phyloP scores from a whole-genome alignment of 2,797 vertebrate species.

The Melanotaenia parkinsoni region DNA sequence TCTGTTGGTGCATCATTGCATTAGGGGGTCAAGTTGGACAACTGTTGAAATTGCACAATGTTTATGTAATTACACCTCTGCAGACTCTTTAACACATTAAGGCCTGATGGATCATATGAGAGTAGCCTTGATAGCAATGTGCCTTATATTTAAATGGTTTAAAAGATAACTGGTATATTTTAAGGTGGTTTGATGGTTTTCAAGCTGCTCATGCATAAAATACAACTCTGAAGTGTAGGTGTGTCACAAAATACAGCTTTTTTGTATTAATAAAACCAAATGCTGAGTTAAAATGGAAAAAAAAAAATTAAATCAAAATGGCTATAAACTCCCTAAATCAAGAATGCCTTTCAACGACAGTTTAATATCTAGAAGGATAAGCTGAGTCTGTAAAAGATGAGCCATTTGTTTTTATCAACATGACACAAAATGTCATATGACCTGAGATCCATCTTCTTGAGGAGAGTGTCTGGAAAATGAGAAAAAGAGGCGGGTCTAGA shows the following conservation, averaged over 20 bases:
- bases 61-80: neutral
- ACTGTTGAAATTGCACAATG: neutral
- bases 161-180: neutral
- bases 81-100: neutral
- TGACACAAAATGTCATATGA: neutral
- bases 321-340: neutral
- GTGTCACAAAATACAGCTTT: neutral
- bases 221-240: neutral
- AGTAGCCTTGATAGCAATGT: neutral
- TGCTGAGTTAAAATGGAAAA: slow-evolving; percentile 35
- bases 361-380: neutral
- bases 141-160: neutral
- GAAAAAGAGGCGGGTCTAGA: slow-evolving; percentile 4
- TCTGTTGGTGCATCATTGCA: neutral
- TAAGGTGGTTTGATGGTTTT: neutral
- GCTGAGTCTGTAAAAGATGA: slow-evolving; percentile 27
- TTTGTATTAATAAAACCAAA: slow-evolving; percentile 16
- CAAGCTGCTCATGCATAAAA: neutral
- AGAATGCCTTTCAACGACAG: neutral
- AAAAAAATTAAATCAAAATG: neutral
- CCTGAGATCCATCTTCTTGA: slow-evolving; percentile 3
- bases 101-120: neutral
- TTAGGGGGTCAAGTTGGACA: neutral
- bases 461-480: slow-evolving; percentile 16
- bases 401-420: slow-evolving; percentile 30